Evolutionary conservation across 2,113 vertebrate genomes (phyloP), one percentile per base, ranked within the genome.

Genomic region (Tetrao urogallus): DNA sequence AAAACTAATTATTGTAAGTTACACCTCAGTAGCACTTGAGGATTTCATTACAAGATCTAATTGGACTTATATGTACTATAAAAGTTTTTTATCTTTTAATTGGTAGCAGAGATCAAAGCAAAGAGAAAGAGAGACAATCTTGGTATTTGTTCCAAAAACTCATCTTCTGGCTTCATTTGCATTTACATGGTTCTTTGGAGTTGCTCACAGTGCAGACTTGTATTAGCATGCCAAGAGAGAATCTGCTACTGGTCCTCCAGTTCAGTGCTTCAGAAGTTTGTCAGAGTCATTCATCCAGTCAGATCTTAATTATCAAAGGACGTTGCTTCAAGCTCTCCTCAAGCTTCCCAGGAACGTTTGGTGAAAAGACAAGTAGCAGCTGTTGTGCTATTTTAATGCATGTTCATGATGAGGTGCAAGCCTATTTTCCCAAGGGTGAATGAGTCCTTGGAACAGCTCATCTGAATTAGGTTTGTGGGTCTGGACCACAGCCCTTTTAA

Each of bases 31-130:
- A 96, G 87, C 82, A 96, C 86, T 96, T 97, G 93, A 95, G 94
- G 96, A 97, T 97, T 98, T 97, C 96, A 96, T 97, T 98, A 97
- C 95, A 97, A 92, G 87, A 96, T 89, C 94, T 98, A 97, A 97
- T 96, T 97, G 95, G 74, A 83, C 93, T 97, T 97, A 78, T 84
- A 92, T 89, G 85, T 93, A 87, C 88, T 93, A 63, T 96, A 92
- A 90, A 71, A 52, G 74, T 91, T 95, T 94, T 95, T 93, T 90
- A 92, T 96, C 92, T 97, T 97, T 97, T 97, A 97, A 97, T 94
- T 97, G 94, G 92, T 96, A 88, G 88, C 81, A 92, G 75, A 95
- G 90, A 97, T 96, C 89, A 95, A 97, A 97, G 92, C 67, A 87
- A 92, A 66, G 45, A 96, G 84, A 96, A 92, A 86, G 70, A 83